phyloP scores from a whole-genome alignment of 2,113 vertebrate genomes.

The Vidua chalybeata region DNA sequence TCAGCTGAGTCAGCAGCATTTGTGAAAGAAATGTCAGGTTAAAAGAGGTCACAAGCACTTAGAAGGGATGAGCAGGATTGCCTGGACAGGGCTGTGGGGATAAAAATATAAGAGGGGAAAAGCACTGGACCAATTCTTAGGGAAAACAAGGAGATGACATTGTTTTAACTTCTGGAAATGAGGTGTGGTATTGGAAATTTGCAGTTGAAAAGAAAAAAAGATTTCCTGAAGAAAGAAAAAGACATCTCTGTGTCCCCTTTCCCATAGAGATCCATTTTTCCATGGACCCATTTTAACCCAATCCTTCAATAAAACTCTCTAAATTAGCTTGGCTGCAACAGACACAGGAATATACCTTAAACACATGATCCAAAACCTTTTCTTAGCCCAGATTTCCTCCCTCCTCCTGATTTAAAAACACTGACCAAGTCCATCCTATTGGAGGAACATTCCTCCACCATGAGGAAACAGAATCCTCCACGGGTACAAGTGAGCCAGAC shows the following conservation, averaged over 20 bases:
- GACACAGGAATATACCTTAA: background rate
- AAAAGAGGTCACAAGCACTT: background rate
- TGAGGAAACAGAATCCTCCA: background rate
- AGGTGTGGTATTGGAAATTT: background rate
- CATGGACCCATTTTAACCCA: background rate
- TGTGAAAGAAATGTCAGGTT: background rate
- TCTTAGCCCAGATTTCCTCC: background rate
- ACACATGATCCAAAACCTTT: background rate
- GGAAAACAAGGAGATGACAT: background rate
- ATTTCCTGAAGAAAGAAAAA: background rate
- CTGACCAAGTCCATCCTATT: background rate
- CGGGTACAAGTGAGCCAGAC: background rate
- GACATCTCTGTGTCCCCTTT: background rate
- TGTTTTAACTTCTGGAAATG: background rate
- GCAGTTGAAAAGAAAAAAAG: background rate
- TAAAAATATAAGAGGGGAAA: background rate
- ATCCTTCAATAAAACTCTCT: background rate
- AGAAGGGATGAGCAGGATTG: background rate
- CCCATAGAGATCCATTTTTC: background rate
- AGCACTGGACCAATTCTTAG: background rate
- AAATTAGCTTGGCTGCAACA: background rate
- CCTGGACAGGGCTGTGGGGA: background rate
- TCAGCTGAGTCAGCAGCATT: background rate
- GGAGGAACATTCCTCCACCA: background rate
- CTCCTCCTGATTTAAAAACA: background rate